Base-by-base conservation (phyloP, 2,888 invertebrate species). In the Morpho achilles region DNA sequence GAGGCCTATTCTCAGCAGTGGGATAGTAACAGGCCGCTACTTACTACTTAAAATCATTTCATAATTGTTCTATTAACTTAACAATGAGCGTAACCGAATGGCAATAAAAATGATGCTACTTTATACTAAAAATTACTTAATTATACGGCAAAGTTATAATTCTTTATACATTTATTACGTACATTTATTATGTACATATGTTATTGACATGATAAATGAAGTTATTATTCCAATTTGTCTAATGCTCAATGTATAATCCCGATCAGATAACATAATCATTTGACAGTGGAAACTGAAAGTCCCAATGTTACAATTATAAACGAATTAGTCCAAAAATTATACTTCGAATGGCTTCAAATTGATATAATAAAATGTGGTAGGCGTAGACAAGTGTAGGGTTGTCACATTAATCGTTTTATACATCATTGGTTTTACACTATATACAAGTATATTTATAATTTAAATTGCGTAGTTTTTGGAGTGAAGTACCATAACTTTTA, bases 311-410 rank as follows among this genome's bases (percentile, higher is more conserved):
- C 85, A 86, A 90, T 90, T 89, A 90, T 89, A 88, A 88, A 87
- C 81, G 80, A 83, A 90, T 90, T 90, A 90, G 82, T 71, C 81
- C 79, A 84, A 88, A 80, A 88, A 85, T 80, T 79, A 80, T 80
- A 83, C 82, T 82, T 86, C 79, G 82, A 89, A 90, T 90, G 87
- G 83, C 76, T 87, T 80, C 84, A 89, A 89, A 90, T 90, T 89
- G 88, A 89, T 89, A 89, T 89, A 89, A 90, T 90, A 89, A 90
- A 89, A 88, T 81, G 81, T 80, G 77, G 82, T 73, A 73, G 70
- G 59, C 56, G 66, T 60, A 63, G 57, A 58, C 52, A 49, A 53
- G 22, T 7, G 39, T 60, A 72, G 71, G 72, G 73, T 58, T 72
- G 71, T 23, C 22, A 52, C 44, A 8, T 42, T 50, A 7, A 41